Percentiles rank a stretch among this genome's conserved stretches.
Evolutionary conservation across 2,797 vertebrate genomes (phyloP).

Genomic region (Fratercula arctica): DNA sequence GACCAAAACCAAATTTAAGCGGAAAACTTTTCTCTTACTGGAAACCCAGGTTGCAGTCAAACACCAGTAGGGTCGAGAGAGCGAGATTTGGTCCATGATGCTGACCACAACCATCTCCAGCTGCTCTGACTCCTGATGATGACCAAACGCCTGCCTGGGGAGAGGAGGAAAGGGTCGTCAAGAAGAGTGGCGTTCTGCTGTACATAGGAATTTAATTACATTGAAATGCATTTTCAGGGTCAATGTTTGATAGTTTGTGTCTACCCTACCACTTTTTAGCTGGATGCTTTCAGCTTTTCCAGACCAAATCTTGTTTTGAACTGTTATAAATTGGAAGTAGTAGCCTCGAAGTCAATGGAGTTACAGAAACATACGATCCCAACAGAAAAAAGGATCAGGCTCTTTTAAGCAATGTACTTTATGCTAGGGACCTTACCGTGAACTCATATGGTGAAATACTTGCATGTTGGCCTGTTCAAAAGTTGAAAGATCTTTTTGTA

Average conservation of each 20-base stretch:
- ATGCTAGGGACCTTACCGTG: neutral
- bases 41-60: neutral
- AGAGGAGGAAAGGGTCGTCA: neutral
- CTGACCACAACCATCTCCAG: neutral
- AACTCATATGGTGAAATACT: slow-evolving; percentile 9
- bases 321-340: neutral
- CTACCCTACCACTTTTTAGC: neutral
- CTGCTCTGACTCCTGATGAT: neutral
- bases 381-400: neutral
- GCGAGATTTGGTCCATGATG: neutral
- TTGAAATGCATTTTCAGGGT: neutral
- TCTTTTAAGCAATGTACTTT: neutral
- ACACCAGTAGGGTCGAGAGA: neutral
- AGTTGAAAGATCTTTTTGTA: slow-evolving; percentile 8
- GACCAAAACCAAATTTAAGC: neutral
- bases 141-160: fast-evolving
- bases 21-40: neutral
- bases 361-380: neutral
- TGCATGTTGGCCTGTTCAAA: neutral
- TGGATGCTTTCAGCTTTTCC: neutral
- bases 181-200: neutral
- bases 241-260: neutral
- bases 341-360: neutral
- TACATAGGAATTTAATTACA: neutral
- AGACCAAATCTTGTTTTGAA: neutral